Percentiles rank a stretch among this genome's conserved stretches.
phyloP scores from a whole-genome alignment of 2,113 vertebrate species.

The Ptychochromis oligacanthus region DNA sequence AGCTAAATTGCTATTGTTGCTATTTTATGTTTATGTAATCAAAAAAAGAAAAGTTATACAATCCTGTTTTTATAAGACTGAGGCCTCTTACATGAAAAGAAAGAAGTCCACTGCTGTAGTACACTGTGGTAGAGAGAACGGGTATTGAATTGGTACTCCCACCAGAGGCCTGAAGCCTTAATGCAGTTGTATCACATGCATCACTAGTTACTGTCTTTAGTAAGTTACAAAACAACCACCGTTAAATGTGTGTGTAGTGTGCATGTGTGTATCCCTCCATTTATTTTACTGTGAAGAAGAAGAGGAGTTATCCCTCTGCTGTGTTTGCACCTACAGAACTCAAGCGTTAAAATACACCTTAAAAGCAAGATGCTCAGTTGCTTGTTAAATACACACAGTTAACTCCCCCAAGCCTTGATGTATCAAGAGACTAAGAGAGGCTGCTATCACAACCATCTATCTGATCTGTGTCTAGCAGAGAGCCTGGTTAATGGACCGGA shows the following conservation, averaged over 20 bases:
- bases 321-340: conserved; percentile 44
- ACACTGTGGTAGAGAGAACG: neutral
- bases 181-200: conserved; percentile 47
- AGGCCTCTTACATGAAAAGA: neutral
- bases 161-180: conserved; percentile 16
- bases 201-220: neutral
- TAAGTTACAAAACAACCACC: conserved; percentile 4
- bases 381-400: conserved; percentile 58
- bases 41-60: no score
- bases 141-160: neutral
- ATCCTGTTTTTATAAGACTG: neutral
- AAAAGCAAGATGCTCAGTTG: conserved; percentile 39
- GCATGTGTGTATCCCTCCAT: neutral
- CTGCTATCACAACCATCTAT: conserved; percentile 65
- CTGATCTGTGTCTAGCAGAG: conserved; percentile 68
- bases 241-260: conserved; percentile 19
- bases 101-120: neutral
- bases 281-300: conserved; percentile 11
- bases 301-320: conserved; percentile 21
- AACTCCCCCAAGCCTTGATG: conserved; percentile 38
- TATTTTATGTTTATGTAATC: no score
- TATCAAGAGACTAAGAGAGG: conserved; percentile 42
- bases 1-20: no score
- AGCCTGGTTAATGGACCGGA: conserved; percentile 74
- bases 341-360: conserved; percentile 43